A percentile compares a stretch with the other conserved stretches of the same genome.
These are phyloP conservation scores for Rapana venosa DNA, from an alignment of 2,888 invertebrate species.

Conservation along the genomic window DNA sequence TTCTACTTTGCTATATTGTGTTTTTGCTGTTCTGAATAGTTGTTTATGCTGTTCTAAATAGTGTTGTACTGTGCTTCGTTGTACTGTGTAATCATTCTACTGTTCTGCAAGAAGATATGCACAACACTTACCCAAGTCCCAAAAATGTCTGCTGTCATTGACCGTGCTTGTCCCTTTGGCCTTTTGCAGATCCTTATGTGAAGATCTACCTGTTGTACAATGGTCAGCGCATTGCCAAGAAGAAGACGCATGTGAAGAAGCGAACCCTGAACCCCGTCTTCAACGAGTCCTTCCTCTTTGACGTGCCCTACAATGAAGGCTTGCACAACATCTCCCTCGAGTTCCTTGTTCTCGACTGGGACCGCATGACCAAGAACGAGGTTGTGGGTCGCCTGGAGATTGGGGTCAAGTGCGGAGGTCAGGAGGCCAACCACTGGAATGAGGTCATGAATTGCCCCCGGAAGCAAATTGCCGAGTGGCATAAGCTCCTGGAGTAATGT, in stretches of 20 bases:
- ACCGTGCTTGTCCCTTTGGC: too few species aligned
- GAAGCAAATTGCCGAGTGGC: conserved; percentile 99
- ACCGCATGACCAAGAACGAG: conserved; percentile 98
- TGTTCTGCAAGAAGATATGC: too few species aligned
- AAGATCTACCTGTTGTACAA: conserved; percentile 98
- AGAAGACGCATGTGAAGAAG: conserved; percentile 99
- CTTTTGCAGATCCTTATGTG: conserved; percentile 90
- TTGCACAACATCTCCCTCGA: conserved; percentile 89
- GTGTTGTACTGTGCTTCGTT: too few species aligned
- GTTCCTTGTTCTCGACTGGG: conserved; percentile 95
- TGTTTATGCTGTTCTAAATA: too few species aligned
- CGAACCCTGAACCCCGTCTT: conserved; percentile 98
- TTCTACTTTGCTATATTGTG: too few species aligned
- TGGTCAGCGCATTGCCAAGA: conserved; percentile 98
- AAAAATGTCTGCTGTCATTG: too few species aligned
- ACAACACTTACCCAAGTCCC: too few species aligned
- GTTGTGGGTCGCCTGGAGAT: conserved; percentile 97
- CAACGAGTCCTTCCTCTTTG: conserved; percentile 99
- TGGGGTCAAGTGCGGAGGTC: conserved; percentile 83
- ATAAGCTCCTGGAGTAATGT: conserved; percentile 86
- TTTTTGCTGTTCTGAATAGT: too few species aligned
- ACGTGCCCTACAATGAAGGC: conserved; percentile 90
- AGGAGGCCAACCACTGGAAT: conserved; percentile 91
- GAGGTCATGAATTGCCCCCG: conserved; percentile 98
- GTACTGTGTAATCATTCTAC: too few species aligned